Base-by-base conservation (phyloP, 1,140 invertebrate species). In the Heliconius nattereri region DNA sequence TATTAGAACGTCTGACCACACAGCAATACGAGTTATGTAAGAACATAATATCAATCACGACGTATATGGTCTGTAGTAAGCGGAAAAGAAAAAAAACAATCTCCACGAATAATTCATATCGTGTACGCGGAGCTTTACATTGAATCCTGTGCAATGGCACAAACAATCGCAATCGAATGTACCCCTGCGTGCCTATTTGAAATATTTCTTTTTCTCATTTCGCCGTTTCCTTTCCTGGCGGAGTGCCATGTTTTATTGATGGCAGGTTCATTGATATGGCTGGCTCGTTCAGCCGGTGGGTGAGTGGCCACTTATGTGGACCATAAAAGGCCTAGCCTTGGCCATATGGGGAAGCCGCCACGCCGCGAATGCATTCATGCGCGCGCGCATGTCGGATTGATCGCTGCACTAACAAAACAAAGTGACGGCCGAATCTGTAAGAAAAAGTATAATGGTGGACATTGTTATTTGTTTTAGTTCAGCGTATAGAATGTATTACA, bases 201-300 rank as follows among this genome's bases (percentile, higher is more conserved):
- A 93, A 93, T 94, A 91, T 90, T 94, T 93, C 89, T 94, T 94
- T 94, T 94, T 92, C 91, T 93, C 90, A 88, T 93, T 92, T 94
- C 91, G 90, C 88, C 86, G 90, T 91, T 94, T 93, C 92, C 92
- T 94, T 93, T 93, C 87, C 88, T 91, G 92, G 92, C 91, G 87
- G 83, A 88, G 86, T 91, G 91, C 91, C 92, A 94, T 94, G 92
- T 94, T 93, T 94, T 94, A 94, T 94, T 94, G 92, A 94, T 94
- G 92, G 92, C 84, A 90, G 85, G 92, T 93, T 93, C 92, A 94
- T 94, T 94, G 92, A 94, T 94, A 94, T 94, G 92, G 86, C 88
- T 90, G 87, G 87, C 92, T 93, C 92, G 92, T 94, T 94, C 92
- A 92, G 87, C 82, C 86, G 90, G 90, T 90, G 89, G 92, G 92